Evolutionary conservation across 2,888 invertebrate genomes (phyloP).

Genomic region (Ormyrus labotus): DNA sequence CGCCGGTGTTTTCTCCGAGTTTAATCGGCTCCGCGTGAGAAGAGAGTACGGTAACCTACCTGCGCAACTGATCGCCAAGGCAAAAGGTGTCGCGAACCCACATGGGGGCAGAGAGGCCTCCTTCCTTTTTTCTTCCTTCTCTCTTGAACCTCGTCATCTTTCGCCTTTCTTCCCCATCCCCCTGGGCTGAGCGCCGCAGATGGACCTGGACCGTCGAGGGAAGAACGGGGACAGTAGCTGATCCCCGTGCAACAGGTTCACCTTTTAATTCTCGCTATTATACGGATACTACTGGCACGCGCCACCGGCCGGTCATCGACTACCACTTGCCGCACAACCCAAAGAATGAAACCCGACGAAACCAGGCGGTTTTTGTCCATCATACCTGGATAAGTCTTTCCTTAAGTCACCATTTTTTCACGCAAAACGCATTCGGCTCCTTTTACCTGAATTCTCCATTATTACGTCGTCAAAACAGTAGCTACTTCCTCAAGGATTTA

Average conservation of each 20-base stretch:
- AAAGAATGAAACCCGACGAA: no score
- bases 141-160: no score
- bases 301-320: conserved; percentile 53
- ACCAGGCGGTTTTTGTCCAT: no score
- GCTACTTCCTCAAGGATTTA: no score
- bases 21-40: conserved; percentile 56
- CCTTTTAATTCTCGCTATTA: conserved; percentile 69
- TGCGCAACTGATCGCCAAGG: conserved; percentile 33
- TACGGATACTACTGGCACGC: conserved; percentile 67
- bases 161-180: not conserved
- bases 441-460: no score
- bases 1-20: conserved; percentile 37
- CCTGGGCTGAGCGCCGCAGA: conserved; percentile 31
- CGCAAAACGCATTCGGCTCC: no score
- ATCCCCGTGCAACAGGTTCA: conserved; percentile 49
- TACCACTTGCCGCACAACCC: not conserved
- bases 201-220: conserved; percentile 24
- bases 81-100: conserved; percentile 58
- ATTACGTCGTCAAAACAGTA: no score
- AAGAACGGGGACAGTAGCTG: conserved; percentile 48
- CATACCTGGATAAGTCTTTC: no score
- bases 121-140: conserved; percentile 6
- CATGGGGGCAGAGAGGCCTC: conserved; percentile 32
- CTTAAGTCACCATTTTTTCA: no score
- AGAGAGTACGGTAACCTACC: conserved; percentile 17